Percentiles rank a stretch among this genome's conserved stretches.
These are phyloP conservation scores for Tympanoctomys barrerae DNA, from an alignment of 2,797 vertebrate species.

Conservation along the genomic window DNA sequence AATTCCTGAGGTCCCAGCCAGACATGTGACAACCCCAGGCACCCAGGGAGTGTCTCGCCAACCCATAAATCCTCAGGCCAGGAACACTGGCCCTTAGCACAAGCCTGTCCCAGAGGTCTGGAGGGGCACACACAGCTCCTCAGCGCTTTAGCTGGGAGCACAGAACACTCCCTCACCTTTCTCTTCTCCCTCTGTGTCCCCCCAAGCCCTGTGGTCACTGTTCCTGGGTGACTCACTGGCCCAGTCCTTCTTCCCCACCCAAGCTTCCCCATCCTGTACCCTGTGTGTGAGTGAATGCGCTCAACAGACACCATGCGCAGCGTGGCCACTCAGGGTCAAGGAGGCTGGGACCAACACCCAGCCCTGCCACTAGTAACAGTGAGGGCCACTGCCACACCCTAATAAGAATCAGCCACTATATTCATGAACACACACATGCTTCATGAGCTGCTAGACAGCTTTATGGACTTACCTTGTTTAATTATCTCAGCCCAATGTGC, in stretches of 20 bases:
- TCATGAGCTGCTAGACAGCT: not conserved
- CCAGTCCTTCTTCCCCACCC: not conserved
- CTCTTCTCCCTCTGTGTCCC: not conserved
- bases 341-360: not conserved
- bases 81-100: slow-evolving; percentile 65
- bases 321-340: not conserved
- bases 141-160: not conserved
- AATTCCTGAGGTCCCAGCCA: not conserved
- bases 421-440: not conserved
- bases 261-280: not conserved
- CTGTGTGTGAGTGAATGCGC: not conserved
- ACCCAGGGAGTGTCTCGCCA: slow-evolving; percentile 78
- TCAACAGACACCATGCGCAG: not conserved
- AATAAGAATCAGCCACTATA: not conserved
- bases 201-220: not conserved
- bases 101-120: slow-evolving; percentile 35
- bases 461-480: not conserved
- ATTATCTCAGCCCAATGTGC: not conserved
- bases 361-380: not conserved
- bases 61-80: slow-evolving; percentile 70
- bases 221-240: not conserved
- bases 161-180: not conserved
- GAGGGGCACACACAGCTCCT: not conserved
- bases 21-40: slow-evolving; percentile 72
- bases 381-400: not conserved